Base-by-base conservation (phyloP, 2,888 invertebrate genomes). In the Diaphora mendica region DNA sequence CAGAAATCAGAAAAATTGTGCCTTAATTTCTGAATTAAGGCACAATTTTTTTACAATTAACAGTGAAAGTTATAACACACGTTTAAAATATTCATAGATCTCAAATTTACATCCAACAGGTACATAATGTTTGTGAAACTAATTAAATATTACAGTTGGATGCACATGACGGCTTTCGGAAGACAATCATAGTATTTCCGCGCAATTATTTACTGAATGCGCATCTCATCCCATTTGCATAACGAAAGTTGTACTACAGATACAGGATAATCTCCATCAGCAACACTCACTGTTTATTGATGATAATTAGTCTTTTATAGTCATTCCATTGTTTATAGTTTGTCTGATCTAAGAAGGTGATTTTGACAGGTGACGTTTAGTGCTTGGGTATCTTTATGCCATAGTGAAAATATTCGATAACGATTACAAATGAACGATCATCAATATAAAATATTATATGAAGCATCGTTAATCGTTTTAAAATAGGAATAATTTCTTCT, bases 131-230 rank as follows among this genome's bases (percentile, higher is more conserved):
- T 66, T 76, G 70, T 76, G 75, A 67, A 78, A 75, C 70, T 74
- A 78, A 78, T 78, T 77, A 77, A 77, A 82, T 81, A 78, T 74
- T 64, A 84, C 82, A 83, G 84, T 82, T 77, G 82, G 88, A 79
- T 86, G 82, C 86, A 80, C 86, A 79, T 73, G 82, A 79, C 65
- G 81, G 80, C 75, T 75, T 82, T 78, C 72, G 83, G 82, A 83
- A 85, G 72, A 78, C 73, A 64, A 70, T 79, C 74, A 51, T 59
- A 72, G 51, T 35, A 72, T 77, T 85, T 87, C 86, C 85, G 85
- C 79, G 72, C 86, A 84, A 82, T 87, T 85, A 86, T 83, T 75
- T 26, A 74, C 79, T 66, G 70, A 26, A 9, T 71, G 65, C 72
- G 70, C 67, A 70, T 74, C 74, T 70, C 70, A 80, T 78, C 75